These are phyloP conservation scores for Nomada fucata DNA, from an alignment of 2,888 invertebrate species.

Conservation along the genomic window DNA sequence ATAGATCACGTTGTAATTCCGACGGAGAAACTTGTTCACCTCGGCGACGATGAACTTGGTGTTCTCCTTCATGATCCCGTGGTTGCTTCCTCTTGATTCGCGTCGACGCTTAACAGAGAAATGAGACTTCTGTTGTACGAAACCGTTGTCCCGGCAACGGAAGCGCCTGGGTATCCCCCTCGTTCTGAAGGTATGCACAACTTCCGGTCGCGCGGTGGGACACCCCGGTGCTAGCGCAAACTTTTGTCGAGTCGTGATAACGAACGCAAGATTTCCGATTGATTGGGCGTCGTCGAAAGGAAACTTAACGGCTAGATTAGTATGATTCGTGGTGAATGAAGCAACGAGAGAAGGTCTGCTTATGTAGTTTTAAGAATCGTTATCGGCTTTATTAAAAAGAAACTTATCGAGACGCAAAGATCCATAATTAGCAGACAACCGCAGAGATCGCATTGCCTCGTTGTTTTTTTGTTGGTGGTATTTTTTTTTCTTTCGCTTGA, in stretches of 20 bases:
- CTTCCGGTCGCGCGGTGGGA: no score
- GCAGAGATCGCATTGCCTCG: conserved; percentile 9
- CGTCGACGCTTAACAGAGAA: neutral
- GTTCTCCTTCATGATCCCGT: conserved; percentile 87
- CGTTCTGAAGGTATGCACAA: neutral
- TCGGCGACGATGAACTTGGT: conserved; percentile 90
- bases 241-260: no score
- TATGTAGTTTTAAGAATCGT: conserved; percentile 13
- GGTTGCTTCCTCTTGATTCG: neutral
- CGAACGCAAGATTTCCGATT: no score
- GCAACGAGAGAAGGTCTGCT: conserved; percentile 1
- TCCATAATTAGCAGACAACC: conserved; percentile 27
- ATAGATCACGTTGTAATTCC: conserved; percentile 92
- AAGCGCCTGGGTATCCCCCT: neutral
- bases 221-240: no score
- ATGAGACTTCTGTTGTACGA: conserved; percentile 19
- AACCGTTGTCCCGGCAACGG: conserved; percentile 50
- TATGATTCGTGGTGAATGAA: neutral
- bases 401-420: conserved; percentile 23
- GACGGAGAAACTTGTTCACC: conserved; percentile 89
- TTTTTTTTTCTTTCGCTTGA: no score
- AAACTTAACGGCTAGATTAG: neutral
- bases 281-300: neutral
- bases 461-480: neutral
- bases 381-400: conserved; percentile 35